Base-by-base conservation (phyloP, 2,888 invertebrate genomes). In the Drosophila stalkeri region DNA sequence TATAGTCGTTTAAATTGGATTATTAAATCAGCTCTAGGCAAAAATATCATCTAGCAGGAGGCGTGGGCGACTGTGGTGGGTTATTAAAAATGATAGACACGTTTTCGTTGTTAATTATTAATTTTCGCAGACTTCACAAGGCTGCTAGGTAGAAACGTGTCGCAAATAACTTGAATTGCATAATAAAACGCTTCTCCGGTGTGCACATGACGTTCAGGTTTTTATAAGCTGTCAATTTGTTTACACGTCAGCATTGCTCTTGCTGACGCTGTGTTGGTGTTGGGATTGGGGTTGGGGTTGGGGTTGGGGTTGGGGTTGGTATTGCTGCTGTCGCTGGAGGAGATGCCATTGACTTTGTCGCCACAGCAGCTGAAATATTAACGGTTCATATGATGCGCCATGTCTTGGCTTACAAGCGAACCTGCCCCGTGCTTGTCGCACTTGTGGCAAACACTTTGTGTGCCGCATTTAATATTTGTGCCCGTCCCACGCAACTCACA, bases 211-310 rank as follows among this genome's bases (percentile, higher is more conserved):
- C 80, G 82, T 84, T 79, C 83, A 82, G 85, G 86, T 85, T 90
- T 87, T 89, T 91, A 91, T 91, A 90, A 91, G 89, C 91, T 91
- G 90, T 90, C 91, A 91, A 91, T 90, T 90, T 90, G 86, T 86
- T 86, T 85, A 85, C 85, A 80, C 82, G 73, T 76, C 77, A 64
- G 69, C 73, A 67, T 75, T 67, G 55, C 41, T 11, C 18, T n/a
- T 33, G 51, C 59, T 56, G 41, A n/a, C 18, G 55, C 55, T 31
- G 44, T n/a, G 51, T 56, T 56, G 41, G n/a, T 23, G 55, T 56
- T 31, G 46, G 14, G 1, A 35, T 11, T 41, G 64, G 27, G 37
- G 55, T 12, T 31, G 37, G 5, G 11, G 37, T 2, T 27, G 41
- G 14, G 0, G 39, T 1, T 27, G 33, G 11, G 35, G 64, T 23